phyloP scores from a whole-genome alignment of 2,888 invertebrate genomes.

The Micoletzkya japonica region DNA sequence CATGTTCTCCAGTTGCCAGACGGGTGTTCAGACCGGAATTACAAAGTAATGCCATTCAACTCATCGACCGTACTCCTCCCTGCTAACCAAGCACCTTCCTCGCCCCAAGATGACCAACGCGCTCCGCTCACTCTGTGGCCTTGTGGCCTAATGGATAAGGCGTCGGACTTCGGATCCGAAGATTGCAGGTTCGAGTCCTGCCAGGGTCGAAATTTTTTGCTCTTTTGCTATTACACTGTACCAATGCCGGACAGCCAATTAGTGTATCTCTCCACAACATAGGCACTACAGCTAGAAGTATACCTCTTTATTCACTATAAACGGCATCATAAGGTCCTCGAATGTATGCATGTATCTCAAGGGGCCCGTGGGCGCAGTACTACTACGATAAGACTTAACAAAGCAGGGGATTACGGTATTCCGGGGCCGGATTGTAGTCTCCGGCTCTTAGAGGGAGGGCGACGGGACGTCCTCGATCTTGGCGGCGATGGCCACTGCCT shows the following conservation, averaged over 20 bases:
- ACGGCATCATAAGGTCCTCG: too few relatives aligned
- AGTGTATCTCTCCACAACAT: too few relatives aligned
- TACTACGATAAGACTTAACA: too few relatives aligned
- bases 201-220: constrained; percentile 41
- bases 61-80: too few relatives aligned
- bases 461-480: constrained; percentile 47
- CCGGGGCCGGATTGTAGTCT: not conserved
- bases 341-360: too few relatives aligned
- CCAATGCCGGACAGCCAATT: too few relatives aligned
- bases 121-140: constrained; percentile 35
- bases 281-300: too few relatives aligned
- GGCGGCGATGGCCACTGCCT: constrained; percentile 75
- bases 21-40: not conserved
- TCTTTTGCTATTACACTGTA: too few relatives aligned
- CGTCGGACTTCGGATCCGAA: constrained; percentile 63
- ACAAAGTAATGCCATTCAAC: too few relatives aligned
- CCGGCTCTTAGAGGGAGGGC: not conserved
- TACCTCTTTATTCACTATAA: too few relatives aligned
- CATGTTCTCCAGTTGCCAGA: not conserved
- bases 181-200: constrained; percentile 61
- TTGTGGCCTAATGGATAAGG: constrained; percentile 63
- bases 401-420: too few relatives aligned
- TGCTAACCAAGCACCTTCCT: not conserved
- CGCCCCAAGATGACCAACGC: not conserved
- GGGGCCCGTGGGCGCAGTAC: too few relatives aligned